These are phyloP conservation scores for Cheirogaleus major DNA, from an alignment of 2,797 vertebrate species.

Conservation along the genomic window DNA sequence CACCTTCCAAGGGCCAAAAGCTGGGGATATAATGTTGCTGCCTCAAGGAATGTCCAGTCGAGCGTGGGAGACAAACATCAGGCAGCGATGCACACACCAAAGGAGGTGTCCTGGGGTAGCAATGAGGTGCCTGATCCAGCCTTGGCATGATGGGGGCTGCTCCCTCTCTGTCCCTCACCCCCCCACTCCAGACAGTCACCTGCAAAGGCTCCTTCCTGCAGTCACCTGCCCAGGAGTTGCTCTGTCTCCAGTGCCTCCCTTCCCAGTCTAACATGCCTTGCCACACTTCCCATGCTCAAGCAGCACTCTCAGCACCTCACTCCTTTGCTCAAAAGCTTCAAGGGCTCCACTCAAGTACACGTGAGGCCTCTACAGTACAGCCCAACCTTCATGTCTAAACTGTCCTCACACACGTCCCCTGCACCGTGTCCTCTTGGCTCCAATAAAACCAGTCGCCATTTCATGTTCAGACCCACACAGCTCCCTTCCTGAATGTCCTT, in stretches of 20 bases:
- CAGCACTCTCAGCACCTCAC: neutral
- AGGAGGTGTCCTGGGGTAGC: no score
- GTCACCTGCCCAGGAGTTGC: no score
- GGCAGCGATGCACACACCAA: rapidly evolving
- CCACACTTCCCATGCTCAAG: neutral
- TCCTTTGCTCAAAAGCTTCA: neutral
- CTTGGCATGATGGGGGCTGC: neutral
- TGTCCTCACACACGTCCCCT: neutral
- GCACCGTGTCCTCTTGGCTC: neutral
- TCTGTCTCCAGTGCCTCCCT: neutral
- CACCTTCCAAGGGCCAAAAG: neutral
- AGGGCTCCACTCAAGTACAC: rapidly evolving
- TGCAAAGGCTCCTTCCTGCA: no score
- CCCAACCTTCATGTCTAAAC: neutral
- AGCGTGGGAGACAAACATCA: neutral
- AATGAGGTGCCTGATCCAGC: neutral
- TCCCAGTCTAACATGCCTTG: rapidly evolving
- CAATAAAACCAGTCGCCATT: neutral
- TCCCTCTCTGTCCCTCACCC: no score
- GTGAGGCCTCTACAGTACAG: no score
- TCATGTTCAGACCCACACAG: rapidly evolving
- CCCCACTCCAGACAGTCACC: neutral
- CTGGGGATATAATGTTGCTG: neutral
- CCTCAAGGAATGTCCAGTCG: rapidly evolving
- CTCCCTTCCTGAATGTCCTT: neutral